phyloP scores from a whole-genome alignment of 2,113 vertebrate species.

The Pluvialis apricaria region DNA sequence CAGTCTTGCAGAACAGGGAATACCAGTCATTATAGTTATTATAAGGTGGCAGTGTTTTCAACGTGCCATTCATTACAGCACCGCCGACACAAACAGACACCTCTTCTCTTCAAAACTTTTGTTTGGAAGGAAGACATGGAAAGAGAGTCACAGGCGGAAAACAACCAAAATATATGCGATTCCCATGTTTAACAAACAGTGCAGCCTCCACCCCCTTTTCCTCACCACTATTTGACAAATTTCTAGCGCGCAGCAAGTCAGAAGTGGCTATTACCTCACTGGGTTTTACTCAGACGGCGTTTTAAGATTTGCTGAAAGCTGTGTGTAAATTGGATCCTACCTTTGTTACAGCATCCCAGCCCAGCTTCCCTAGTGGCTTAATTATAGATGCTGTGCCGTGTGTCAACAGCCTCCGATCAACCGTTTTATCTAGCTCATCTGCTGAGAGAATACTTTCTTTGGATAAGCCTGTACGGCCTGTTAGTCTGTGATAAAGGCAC shows the following conservation, averaged over 20 bases:
- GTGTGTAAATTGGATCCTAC: not conserved
- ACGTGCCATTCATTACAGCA: not conserved
- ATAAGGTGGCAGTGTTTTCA: not conserved
- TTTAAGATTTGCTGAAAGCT: conserved; percentile 17
- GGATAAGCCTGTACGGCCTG: conserved; percentile 24
- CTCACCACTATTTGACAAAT: not conserved
- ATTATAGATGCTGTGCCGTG: conserved; percentile 42
- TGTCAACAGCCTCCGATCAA: conserved; percentile 38
- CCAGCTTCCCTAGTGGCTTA: conserved; percentile 52
- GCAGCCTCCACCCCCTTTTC: not conserved
- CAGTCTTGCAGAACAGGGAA: conserved; percentile 4
- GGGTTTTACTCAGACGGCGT: conserved; percentile 1
- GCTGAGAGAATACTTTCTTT: not conserved
- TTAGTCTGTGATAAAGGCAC: conserved; percentile 7
- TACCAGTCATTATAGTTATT: not conserved
- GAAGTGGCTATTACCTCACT: not conserved
- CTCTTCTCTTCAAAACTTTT: not conserved
- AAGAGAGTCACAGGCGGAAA: not conserved
- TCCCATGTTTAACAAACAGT: not conserved
- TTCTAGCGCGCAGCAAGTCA: not conserved
- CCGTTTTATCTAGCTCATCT: conserved; percentile 6
- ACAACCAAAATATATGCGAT: not conserved
- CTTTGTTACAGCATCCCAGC: not conserved
- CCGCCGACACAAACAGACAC: not conserved
- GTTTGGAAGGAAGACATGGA: not conserved